Conservation (phyloP, 2,797 vertebrate species). For the Alca torda region DNA sequence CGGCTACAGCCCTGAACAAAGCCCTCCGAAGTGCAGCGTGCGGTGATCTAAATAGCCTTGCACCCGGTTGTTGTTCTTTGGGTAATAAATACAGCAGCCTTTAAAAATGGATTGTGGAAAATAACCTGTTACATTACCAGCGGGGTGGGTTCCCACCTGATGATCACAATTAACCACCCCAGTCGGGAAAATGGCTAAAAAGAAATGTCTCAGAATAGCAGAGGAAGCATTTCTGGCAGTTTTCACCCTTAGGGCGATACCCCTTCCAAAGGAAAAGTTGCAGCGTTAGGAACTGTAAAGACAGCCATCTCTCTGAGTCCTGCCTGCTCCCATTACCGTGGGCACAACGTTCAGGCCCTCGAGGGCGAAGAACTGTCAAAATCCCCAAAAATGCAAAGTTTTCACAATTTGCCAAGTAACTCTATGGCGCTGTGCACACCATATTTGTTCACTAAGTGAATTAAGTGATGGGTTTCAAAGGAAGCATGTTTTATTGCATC, state of each 20-base stretch:
- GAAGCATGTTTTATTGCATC: not conserved
- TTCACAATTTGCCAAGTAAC: not conserved
- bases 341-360: not conserved
- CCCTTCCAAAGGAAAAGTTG: not conserved
- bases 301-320: not conserved
- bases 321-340: not conserved
- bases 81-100: not conserved
- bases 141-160: not conserved
- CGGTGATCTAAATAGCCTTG: not conserved
- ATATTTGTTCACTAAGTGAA: not conserved
- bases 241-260: not conserved
- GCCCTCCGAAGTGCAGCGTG: not conserved
- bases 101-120: not conserved
- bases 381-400: not conserved
- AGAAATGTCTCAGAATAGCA: not conserved
- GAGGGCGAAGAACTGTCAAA: not conserved
- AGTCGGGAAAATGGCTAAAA: accelerated
- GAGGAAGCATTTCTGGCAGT: not conserved
- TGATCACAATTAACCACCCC: not conserved
- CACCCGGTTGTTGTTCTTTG: not conserved
- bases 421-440: not conserved
- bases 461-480: not conserved
- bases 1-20: not conserved
- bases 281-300: not conserved
- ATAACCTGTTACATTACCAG: not conserved